A percentile compares a stretch with the other conserved stretches of the same genome.
phyloP scores from a whole-genome alignment of 2,888 invertebrate species.

The Acanthopleura granulata region DNA sequence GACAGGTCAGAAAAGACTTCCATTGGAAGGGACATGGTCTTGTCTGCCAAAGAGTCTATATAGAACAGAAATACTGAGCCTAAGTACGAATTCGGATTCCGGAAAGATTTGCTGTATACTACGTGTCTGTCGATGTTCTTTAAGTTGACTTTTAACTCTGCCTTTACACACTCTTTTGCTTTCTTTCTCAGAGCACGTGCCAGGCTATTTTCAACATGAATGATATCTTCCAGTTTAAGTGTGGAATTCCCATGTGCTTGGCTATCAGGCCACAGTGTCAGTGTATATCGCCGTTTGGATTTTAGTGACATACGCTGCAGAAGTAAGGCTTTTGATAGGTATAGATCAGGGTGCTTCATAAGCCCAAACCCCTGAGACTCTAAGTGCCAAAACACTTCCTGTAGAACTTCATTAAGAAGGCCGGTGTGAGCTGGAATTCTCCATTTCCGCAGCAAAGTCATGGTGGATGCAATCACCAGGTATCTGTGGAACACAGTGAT shows the following conservation, averaged over 20 bases:
- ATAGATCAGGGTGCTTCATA: neutral
- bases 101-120: neutral
- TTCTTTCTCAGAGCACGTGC: neutral
- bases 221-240: neutral
- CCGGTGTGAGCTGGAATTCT: neutral
- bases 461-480: neutral
- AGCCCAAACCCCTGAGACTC: neutral
- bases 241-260: neutral
- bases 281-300: neutral
- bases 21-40: neutral
- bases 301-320: neutral
- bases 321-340: neutral
- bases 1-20: neutral
- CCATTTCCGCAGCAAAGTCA: neutral
- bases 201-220: neutral
- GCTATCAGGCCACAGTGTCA: neutral
- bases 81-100: neutral
- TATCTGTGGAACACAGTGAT: neutral
- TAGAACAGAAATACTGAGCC: neutral
- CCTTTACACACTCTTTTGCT: neutral
- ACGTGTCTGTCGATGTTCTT: neutral
- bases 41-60: neutral
- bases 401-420: neutral
- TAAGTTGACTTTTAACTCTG: neutral
- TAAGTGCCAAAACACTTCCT: neutral